A percentile compares a stretch with the other conserved stretches of the same genome.
Conservation (phyloP, 2,113 vertebrate species). For the Malaclemys terrapin region DNA sequence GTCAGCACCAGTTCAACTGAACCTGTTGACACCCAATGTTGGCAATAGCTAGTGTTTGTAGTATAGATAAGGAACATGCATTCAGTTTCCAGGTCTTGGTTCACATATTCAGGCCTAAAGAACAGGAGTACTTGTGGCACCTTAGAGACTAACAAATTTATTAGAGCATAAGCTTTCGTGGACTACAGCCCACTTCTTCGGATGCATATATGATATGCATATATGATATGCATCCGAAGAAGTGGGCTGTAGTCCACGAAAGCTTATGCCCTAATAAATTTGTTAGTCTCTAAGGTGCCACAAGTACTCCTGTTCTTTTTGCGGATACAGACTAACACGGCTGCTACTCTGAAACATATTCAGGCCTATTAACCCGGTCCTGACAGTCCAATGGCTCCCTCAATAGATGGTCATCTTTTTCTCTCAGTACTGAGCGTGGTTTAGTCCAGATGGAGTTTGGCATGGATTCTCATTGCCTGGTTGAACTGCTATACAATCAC, state of each 20-base stretch:
- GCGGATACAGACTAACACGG: too few relatives aligned
- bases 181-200: too few relatives aligned
- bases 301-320: too few relatives aligned
- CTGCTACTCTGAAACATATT: neutral
- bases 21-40: neutral
- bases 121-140: too few relatives aligned
- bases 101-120: neutral
- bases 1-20: neutral
- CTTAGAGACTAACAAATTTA: too few relatives aligned
- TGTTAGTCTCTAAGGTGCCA: too few relatives aligned
- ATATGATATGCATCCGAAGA: too few relatives aligned
- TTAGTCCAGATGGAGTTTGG: neutral
- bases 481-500: neutral
- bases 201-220: too few relatives aligned
- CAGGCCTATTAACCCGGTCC: neutral
- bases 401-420: neutral
- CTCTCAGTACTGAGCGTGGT: neutral
- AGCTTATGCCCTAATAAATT: too few relatives aligned
- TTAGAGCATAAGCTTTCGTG: too few relatives aligned
- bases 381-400: neutral
- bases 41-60: neutral
- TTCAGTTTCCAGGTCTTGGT: neutral
- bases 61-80: neutral
- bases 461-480: neutral
- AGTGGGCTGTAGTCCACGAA: too few relatives aligned